Evolutionary conservation across 1,140 invertebrate species (phyloP), one percentile per base, ranked within the genome.

Genomic region (Teleogryllus occipitalis): DNA sequence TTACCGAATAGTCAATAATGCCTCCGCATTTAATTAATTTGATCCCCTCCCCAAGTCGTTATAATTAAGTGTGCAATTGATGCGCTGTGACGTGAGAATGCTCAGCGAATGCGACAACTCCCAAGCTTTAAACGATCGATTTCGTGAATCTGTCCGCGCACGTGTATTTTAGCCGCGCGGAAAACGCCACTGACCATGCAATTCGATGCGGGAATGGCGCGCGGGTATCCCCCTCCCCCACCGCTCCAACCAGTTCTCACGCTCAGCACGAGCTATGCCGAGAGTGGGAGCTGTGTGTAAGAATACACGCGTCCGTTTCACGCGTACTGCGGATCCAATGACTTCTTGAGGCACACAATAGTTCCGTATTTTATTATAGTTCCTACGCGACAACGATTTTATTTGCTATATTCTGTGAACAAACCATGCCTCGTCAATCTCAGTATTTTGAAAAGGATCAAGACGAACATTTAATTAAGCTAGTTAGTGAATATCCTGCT

Each of bases 401-500:
- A 65, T 65, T 65, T 65, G 54, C 54, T 10, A 18, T 65, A 65
- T 65, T 18, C 54, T 65, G 54, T 18, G 54, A 18, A 65, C 18
- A 65, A 10, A 65, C 54, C 18, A 65, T 65, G 54, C 54, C 54
- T 65, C 54, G 54, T 65, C 54, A 65, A 65, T 65, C 54, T 65
- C 54, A 65, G 54, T 65, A 65, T 65, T 65, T 65, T 18, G 54
- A 65, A 65, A 65, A 65, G 54, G 54, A 65, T 65, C 54, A 65
- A 65, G 54, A 65, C 18, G 54, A 65, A 65, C 54, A 65, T 65
- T 65, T 65, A 65, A 65, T 65, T 65, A 65, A 65, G 54, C 54
- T 65, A 65, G 54, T 65, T 65, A 65, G 54, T 65, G 54, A 65
- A 65, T 65, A 65, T 65, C 54, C 54, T 65, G 54, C 54, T 65